These are phyloP conservation scores for Acropora tenuis DNA, from an alignment of 64 coral and sea anemone species.

Conservation along the genomic window DNA sequence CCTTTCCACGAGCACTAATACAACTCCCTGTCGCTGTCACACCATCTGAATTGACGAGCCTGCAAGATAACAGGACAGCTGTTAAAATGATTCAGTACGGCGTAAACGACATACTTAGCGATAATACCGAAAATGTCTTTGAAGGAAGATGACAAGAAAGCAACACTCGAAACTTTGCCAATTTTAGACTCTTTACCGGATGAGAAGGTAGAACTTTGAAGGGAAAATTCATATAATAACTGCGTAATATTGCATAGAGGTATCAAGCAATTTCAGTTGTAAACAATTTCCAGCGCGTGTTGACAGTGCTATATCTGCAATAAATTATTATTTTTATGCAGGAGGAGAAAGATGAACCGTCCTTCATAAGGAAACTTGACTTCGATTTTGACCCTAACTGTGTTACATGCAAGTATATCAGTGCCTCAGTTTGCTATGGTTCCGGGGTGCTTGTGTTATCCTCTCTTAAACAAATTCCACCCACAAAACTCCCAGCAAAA, in stretches of 20 bases:
- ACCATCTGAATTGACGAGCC: neutral
- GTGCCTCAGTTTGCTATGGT: constrained; percentile 77
- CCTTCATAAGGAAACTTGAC: constrained; percentile 57
- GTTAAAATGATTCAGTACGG: neutral
- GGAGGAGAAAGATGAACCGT: constrained; percentile 47
- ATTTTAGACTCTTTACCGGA: neutral
- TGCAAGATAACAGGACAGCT: neutral
- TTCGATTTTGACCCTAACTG: constrained; percentile 76
- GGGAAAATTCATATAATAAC: too few species aligned
- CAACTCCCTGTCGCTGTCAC: neutral
- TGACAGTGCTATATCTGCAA: too few species aligned
- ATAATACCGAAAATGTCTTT: neutral
- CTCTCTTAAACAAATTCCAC: constrained; percentile 64
- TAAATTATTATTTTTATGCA: neutral
- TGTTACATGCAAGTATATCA: constrained; percentile 74
- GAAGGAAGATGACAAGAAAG: neutral
- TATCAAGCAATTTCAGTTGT: too few species aligned
- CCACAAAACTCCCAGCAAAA: constrained; percentile 71
- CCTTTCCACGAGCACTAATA: neutral
- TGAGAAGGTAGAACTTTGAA: neutral
- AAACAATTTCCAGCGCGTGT: too few species aligned
- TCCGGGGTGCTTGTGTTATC: constrained; percentile 71
- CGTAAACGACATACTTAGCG: neutral
- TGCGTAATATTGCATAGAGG: too few species aligned
- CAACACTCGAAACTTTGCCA: neutral